Evolutionary conservation across 2,797 vertebrate species (phyloP).

Genomic region (Loris lydekkerianus): DNA sequence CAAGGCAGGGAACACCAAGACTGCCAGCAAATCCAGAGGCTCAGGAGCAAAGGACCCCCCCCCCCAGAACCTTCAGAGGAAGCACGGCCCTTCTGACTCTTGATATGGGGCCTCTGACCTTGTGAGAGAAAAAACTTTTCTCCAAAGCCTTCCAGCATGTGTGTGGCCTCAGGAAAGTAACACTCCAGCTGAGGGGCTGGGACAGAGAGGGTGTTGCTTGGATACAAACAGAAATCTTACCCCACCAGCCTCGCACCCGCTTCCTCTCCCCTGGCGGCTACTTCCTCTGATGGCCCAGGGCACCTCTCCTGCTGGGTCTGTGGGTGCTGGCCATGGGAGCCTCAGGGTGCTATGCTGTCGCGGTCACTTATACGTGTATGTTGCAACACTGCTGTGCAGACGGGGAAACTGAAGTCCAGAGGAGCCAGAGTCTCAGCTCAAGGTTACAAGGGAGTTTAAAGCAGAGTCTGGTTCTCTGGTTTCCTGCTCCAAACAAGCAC

Average conservation of each 20-base stretch:
- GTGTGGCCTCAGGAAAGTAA: fast-evolving
- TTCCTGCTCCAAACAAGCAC: fast-evolving
- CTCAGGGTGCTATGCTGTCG: not conserved
- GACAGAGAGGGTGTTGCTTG: not conserved
- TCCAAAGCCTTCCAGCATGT: not conserved
- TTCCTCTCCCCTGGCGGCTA: not conserved
- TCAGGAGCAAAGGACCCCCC: fast-evolving
- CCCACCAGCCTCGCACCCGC: not conserved
- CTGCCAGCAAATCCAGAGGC: fast-evolving
- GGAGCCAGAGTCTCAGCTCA: not conserved
- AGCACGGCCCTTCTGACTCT: fast-evolving
- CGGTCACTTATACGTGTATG: fast-evolving
- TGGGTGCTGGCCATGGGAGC: not conserved
- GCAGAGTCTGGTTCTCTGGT: not conserved
- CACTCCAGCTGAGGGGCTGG: fast-evolving
- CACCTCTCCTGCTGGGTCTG: not conserved
- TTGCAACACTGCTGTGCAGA: not conserved
- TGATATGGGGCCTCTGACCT: not conserved
- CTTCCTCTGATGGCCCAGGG: not conserved
- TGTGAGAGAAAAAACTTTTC: not conserved
- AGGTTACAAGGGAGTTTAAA: not conserved
- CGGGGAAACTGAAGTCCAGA: slow-evolving; percentile 10
- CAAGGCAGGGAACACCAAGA: not conserved
- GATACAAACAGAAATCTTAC: fast-evolving
- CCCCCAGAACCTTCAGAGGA: fast-evolving